These are phyloP conservation scores for Corythornis madagascariensis DNA, from an alignment of 2,113 vertebrate species.

Conservation along the genomic window DNA sequence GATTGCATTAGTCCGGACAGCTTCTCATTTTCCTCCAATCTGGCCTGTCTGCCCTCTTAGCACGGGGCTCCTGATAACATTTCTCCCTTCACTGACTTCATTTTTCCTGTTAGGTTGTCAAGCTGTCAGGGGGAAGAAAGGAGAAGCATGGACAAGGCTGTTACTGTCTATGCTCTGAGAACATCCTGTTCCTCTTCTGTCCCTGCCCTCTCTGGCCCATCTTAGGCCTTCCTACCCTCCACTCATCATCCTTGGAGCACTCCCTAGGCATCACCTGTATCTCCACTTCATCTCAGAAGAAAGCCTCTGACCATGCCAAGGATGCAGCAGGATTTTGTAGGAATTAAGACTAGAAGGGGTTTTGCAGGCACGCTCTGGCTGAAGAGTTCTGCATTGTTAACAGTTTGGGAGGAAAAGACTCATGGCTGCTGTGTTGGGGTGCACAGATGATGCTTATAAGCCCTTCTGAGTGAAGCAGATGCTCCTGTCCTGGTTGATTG, in stretches of 20 bases:
- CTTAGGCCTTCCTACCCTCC: not conserved
- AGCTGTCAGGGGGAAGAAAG: conserved; percentile 61
- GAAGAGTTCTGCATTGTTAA: not conserved
- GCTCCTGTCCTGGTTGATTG: conserved; percentile 24
- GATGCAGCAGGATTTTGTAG: not conserved
- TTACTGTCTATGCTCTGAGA: not conserved
- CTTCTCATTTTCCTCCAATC: conserved; percentile 75
- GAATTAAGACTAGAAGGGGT: not conserved
- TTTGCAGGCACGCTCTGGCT: not conserved
- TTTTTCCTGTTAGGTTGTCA: conserved; percentile 71
- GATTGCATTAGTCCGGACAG: conserved; percentile 73
- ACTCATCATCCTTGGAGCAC: not conserved
- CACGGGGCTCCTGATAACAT: conserved; percentile 71
- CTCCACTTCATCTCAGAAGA: not conserved
- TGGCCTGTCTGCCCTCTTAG: conserved; percentile 76
- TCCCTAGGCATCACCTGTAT: not conserved
- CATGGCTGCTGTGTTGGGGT: not conserved
- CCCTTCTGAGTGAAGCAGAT: conserved; percentile 19
- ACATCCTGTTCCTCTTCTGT: not conserved
- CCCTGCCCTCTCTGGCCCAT: not conserved
- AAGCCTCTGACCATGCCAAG: not conserved
- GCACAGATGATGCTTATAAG: not conserved
- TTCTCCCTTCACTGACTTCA: conserved; percentile 72
- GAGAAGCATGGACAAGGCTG: conserved; percentile 27
- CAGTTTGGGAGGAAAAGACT: not conserved